Evolutionary conservation across 1,140 invertebrate genomes (phyloP).

Genomic region (Bombus ignitus): DNA sequence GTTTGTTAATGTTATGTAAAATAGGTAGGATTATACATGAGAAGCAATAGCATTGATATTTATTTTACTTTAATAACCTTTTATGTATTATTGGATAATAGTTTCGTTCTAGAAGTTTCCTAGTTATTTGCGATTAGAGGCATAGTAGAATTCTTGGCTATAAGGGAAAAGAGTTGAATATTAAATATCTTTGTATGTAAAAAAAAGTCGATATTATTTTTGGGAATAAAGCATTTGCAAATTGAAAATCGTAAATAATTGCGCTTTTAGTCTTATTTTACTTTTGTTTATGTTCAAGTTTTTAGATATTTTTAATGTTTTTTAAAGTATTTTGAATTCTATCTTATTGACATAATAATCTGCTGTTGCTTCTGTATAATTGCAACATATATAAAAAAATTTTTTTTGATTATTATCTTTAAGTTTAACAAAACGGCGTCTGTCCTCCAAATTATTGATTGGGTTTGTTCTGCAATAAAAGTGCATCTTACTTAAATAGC

Average conservation of each 20-base stretch:
- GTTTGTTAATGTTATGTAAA: constrained; percentile 39
- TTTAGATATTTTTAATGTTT: neutral
- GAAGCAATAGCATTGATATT: constrained; percentile 66
- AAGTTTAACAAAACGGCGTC: constrained; percentile 68
- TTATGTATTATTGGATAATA: constrained; percentile 17
- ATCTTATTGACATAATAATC: constrained; percentile 47
- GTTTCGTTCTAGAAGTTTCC: constrained; percentile 30
- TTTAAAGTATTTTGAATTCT: constrained; percentile 41
- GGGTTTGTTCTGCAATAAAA: constrained; percentile 62
- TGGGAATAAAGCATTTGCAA: constrained; percentile 25
- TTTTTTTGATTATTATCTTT: constrained; percentile 53
- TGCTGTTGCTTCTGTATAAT: constrained; percentile 66
- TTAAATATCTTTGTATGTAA: neutral
- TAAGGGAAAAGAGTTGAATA: neutral
- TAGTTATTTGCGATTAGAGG: constrained; percentile 17
- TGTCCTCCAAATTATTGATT: constrained; percentile 71
- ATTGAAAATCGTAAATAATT: constrained; percentile 42
- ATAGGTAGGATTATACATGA: constrained; percentile 46
- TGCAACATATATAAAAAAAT: constrained; percentile 39
- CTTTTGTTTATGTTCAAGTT: neutral
- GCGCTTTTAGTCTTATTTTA: constrained; percentile 37
- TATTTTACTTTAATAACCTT: constrained; percentile 8
- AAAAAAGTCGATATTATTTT: constrained; percentile 1
- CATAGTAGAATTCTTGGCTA: constrained; percentile 1
- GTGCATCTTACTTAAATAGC: constrained; percentile 65